Conservation (phyloP, 2,113 vertebrate genomes). For the Promerops cafer region DNA sequence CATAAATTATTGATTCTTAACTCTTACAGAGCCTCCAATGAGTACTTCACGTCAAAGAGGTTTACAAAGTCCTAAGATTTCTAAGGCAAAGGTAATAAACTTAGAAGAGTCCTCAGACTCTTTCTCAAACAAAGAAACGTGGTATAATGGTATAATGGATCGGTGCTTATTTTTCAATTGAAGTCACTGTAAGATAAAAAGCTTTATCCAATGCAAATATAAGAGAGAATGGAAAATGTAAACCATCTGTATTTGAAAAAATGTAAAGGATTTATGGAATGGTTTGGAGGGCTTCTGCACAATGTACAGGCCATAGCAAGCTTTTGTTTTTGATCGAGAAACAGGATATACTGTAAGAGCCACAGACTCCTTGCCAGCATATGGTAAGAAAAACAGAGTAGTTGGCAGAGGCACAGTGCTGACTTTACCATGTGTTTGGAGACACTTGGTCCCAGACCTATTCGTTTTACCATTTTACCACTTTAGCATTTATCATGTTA, state of each 20-base stretch:
- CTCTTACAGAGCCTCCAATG: background rate
- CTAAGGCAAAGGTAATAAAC: background rate
- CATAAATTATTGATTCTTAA: background rate
- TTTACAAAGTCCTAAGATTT: background rate
- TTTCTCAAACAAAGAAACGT: background rate
- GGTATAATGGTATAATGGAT: background rate
- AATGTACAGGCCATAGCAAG: background rate
- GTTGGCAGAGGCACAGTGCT: background rate
- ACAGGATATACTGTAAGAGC: background rate
- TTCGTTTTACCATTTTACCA: background rate
- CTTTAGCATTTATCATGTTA: background rate
- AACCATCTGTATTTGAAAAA: background rate
- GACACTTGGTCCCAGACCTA: background rate
- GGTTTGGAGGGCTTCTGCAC: background rate
- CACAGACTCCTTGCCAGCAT: background rate
- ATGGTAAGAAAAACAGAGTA: background rate
- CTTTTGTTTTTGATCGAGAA: background rate
- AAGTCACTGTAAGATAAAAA: background rate
- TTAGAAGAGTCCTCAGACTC: background rate
- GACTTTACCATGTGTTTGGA: background rate
- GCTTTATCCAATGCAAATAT: background rate
- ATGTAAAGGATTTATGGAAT: background rate
- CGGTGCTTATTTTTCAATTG: background rate
- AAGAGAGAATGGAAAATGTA: background rate
- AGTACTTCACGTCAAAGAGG: background rate